These are phyloP conservation scores for Anagyrus pseudococci DNA, from an alignment of 2,888 invertebrate species.

Conservation along the genomic window DNA sequence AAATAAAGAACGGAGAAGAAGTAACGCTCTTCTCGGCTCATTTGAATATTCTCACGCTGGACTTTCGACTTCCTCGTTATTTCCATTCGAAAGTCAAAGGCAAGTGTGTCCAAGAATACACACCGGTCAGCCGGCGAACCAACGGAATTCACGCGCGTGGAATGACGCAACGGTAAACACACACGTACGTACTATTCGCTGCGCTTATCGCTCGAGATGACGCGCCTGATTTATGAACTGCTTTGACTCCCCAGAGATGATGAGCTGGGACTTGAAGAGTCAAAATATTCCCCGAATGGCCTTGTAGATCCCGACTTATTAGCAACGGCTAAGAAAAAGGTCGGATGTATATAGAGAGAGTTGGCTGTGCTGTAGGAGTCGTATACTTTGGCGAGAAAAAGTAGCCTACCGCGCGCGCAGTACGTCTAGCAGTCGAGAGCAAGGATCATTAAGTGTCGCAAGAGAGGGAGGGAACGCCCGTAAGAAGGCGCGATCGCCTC, in stretches of 20 bases:
- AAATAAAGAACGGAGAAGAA: too few relatives aligned
- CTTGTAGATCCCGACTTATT: too few relatives aligned
- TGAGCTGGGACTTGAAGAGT: not conserved
- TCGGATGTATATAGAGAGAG: too few relatives aligned
- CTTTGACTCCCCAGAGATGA: not conserved
- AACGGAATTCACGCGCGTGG: conserved; percentile 8
- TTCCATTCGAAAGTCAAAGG: conserved; percentile 2
- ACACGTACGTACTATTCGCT: conserved; percentile 2
- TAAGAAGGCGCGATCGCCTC: too few relatives aligned
- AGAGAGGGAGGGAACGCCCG: too few relatives aligned
- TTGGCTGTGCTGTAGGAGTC: too few relatives aligned
- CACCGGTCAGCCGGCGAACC: not conserved
- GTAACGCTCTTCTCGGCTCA: too few relatives aligned
- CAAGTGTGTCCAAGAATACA: not conserved
- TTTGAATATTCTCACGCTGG: not conserved
- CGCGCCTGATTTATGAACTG: conserved; percentile 22
- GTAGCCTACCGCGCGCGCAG: too few relatives aligned
- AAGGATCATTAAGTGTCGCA: too few relatives aligned
- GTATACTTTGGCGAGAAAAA: too few relatives aligned
- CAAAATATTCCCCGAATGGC: not conserved
- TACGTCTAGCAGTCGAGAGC: too few relatives aligned
- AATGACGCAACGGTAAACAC: conserved; percentile 32
- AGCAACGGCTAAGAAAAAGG: too few relatives aligned
- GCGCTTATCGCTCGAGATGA: conserved; percentile 18
- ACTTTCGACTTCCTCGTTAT: conserved; percentile 25